Evolutionary conservation across 2,797 vertebrate genomes (phyloP), one percentile per base, ranked within the genome.

Genomic region (Sebastes matsubarae): DNA sequence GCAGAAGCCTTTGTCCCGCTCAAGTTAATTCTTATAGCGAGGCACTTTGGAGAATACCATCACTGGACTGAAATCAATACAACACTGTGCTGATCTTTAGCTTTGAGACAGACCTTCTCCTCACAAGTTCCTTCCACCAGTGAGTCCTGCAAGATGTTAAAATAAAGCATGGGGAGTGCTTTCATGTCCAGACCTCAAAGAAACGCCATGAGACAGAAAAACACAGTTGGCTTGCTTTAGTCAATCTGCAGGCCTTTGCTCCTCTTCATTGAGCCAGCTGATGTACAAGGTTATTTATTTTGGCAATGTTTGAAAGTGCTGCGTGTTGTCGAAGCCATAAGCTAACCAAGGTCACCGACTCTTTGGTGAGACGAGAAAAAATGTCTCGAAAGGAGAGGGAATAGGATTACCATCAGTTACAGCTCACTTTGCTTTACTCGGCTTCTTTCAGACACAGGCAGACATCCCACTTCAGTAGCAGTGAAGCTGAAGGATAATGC

Each of bases 21-120:
- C 30, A 64, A 82, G 75, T 69, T 29, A 66, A 85, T 68, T 83
- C 79, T 75, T 55, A 81, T 60, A 59, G 25, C 22, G 38, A 86
- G 29, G 36, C 59, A 32, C 63, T 73, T 77, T 82, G 34, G 58
- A 71, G 75, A 85, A 86, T 87, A 77, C 66, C 76, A 87, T 91
- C 87, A 82, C 61, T 76, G 73, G 54, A 81, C 29, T 57, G 5
- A 81, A 89, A 92, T 93, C 80, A 82, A 89, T 91, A 84, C 42
- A 66, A 86, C 54, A 32, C 85, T 30, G 25, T 46, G 71, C 38
- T 82, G 87, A 91, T 87, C 82, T 87, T 87, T 70, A 76, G 77
- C 71, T 86, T 68, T 66, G 63, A 84, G 27, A 25, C 54, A n/a
- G 34, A 79, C 75, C 79, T 87, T 79, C 69, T 87, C 60, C 22